Evolutionary conservation across 2,888 invertebrate species (phyloP).

Genomic region (Galerucella calmariensis): DNA sequence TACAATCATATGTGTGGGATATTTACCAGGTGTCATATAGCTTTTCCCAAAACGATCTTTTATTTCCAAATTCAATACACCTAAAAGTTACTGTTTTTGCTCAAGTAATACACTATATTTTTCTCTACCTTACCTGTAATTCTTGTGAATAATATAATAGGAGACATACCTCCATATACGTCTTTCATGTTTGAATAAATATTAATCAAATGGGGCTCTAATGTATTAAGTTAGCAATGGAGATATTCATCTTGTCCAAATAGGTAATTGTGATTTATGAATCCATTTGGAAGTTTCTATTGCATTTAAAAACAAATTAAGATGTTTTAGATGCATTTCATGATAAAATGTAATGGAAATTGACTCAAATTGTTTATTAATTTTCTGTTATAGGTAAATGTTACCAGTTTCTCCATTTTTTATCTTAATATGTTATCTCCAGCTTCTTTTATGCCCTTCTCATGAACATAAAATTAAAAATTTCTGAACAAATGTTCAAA

Average conservation of each 20-base stretch:
- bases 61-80: background rate
- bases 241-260: background rate
- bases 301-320: background rate
- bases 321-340: too few relatives aligned
- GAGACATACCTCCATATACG: background rate
- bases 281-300: background rate
- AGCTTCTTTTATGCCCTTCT: too few relatives aligned
- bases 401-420: too few relatives aligned
- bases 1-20: background rate
- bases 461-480: too few relatives aligned
- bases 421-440: too few relatives aligned
- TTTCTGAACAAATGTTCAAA: too few relatives aligned
- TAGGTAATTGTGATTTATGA: background rate
- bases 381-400: too few relatives aligned
- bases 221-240: background rate
- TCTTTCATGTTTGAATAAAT: background rate
- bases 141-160: background rate
- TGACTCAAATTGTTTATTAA: too few relatives aligned
- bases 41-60: background rate
- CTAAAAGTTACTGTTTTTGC: background rate
- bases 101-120: too few relatives aligned
- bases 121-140: background rate
- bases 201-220: background rate
- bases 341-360: too few relatives aligned
- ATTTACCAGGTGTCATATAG: background rate